Evolutionary conservation across 2,888 invertebrate species (phyloP), one percentile per base, ranked within the genome.

Genomic region (Leucoptera coffeella): DNA sequence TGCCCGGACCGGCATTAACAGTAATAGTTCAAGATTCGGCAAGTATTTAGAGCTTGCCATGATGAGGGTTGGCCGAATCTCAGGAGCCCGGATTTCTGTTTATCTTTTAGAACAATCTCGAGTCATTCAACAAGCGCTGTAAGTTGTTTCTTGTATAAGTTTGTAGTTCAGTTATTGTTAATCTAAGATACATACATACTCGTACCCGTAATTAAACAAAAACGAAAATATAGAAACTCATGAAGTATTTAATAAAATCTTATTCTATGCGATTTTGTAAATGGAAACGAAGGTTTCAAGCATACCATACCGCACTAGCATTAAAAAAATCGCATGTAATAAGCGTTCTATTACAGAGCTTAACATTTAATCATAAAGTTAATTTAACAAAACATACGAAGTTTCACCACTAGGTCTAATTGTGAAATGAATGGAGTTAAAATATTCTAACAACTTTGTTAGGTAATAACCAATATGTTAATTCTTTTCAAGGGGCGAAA

Each of bases 21-120:
- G 82, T 14, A 88, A 88, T 51, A 87, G 87, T 29, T 86, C 85
- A 32, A 72, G 88, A 34, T 87, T 87, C 47, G 86, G 85, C 25
- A 87, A 87, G 59, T 86, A 83, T 54, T 60, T 87, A 33, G 86
- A 87, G 47, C 61, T 87, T 40, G 80, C 82, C 29, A 85, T 86
- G 75, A 83, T 84, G 37, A 64, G 74, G 42, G 75, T 75, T 23
- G 87, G 88, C 4, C 79, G 82, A 45, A 80, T 87, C 29, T 80
- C 82, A 2, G 86, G 86, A 21, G 85, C 86, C 14, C 74, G 82
- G 42, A 80, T 87, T 39, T 80, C 84, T 19, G 85, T 86, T 29
- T 87, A 86, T 50, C 69, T 87, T 29, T 57, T 87, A 34, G 87
- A 87, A 51, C 86, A 86, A 43, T 84, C 85, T 1, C 59, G 87